Evolutionary conservation across 2,888 invertebrate species (phyloP), one percentile per base, ranked within the genome.

Genomic region (Drosophila seclusa): DNA sequence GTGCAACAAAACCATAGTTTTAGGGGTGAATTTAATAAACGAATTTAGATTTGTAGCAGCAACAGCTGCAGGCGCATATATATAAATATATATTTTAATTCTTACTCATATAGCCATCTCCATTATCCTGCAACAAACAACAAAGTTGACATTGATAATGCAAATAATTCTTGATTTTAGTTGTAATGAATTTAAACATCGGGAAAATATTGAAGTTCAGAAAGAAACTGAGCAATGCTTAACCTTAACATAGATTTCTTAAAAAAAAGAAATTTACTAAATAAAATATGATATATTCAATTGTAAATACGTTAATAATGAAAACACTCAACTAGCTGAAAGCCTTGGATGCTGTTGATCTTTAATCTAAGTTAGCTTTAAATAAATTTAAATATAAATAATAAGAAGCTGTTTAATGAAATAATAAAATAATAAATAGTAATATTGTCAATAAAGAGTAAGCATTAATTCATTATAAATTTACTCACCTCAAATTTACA

Each of bases 101-200:
- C 1, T 24, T 29, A 40, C n/a, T 52, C 27, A 10, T 24, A 55
- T 42, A 13, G 16, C 18, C 58, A 31, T 49, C 31, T 53, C 21
- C 18, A 36, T 6, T 27, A n/a, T 38, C 4, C 10, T 31, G 11
- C 21, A 5, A 36, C 38, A 62, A 73, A 66, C 76, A 82, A 75
- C 84, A 82, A 83, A 75, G 75, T 83, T 87, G 84, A 83, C 87
- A 89, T 86, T 83, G 84, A 87, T 73, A 72, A 57, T 72, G 36
- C 55, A 13, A 29, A 60, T 63, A 34, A 52, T 59, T 31, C 54
- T 54, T 31, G 24, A 18, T 38, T 18, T 42, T 60, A 31, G 13
- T 21, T 18, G 1, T 16, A 27, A n/a, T 38, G 2, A 16, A 24
- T 45, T 24, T 21, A 7, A 21, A 21, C 21, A n/a, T 42, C 6